phyloP scores from a whole-genome alignment of 2,888 invertebrate genomes.

The Spatulosminthurus flaviceps region DNA sequence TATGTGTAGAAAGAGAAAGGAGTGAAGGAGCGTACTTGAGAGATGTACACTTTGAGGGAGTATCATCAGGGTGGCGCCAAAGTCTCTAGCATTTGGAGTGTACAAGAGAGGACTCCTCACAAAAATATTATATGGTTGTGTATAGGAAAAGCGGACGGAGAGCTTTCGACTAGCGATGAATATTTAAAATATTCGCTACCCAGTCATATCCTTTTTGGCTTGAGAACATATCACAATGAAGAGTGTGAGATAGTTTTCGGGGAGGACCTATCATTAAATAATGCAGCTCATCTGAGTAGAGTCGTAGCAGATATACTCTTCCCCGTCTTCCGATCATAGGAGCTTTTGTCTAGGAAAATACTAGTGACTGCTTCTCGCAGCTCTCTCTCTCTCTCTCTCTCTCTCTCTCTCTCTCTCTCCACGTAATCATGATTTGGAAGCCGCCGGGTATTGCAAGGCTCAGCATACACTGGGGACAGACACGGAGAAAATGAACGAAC shows the following conservation, averaged over 20 bases:
- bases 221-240: slow-evolving; percentile 57
- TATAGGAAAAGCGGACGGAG: slow-evolving; percentile 13
- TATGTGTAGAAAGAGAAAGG: slow-evolving; percentile 1
- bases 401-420: slow-evolving; percentile 46
- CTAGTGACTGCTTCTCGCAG: slow-evolving; percentile 31
- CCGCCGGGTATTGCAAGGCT: slow-evolving; percentile 57
- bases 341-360: slow-evolving; percentile 44
- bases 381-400: slow-evolving; percentile 41
- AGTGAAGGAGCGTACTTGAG: neutral
- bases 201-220: slow-evolving; percentile 59
- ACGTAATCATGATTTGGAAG: slow-evolving; percentile 60
- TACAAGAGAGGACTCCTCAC: neutral
- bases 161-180: slow-evolving; percentile 51
- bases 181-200: slow-evolving; percentile 56
- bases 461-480: slow-evolving; percentile 56
- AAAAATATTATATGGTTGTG: slow-evolving; percentile 15
- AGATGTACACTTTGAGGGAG: slow-evolving; percentile 11
- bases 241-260: slow-evolving; percentile 49
- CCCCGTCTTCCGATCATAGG: slow-evolving; percentile 33
- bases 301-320: slow-evolving; percentile 22
- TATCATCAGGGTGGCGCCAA: slow-evolving; percentile 28
- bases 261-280: slow-evolving; percentile 45
- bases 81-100: slow-evolving; percentile 2
- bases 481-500: slow-evolving; percentile 58
- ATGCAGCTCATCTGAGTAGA: slow-evolving; percentile 45